Evolutionary conservation across 2,797 vertebrate species (phyloP), one percentile per base, ranked within the genome.

Genomic region (Aplochiton taeniatus): DNA sequence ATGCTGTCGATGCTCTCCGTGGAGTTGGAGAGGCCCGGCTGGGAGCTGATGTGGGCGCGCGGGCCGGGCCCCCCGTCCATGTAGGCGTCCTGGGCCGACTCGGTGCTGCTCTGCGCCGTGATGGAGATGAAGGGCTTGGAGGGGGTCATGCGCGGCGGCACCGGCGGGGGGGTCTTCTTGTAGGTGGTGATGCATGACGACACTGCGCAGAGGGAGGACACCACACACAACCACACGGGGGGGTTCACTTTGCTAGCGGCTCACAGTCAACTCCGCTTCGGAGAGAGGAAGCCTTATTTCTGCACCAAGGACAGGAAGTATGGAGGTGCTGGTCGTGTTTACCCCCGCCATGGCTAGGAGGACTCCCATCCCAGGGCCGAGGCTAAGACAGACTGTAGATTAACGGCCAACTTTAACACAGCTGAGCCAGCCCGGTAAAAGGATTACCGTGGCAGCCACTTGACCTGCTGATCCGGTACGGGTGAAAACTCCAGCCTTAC

Each of bases 131-230:
- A 98, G 0, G 97, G 97, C 85, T 99, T 99, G 88, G 96, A 96
- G 72, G 97, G 96, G 65, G 96, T 98, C 89, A 85, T 89, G 19
- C 98, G 94, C 5, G 98, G 98, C 51, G 98, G 98, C 74, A 99
- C 96, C 0, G 98, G 98, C 50, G 98, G 98, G 0, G 98, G 98
- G 4, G 95, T 99, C 92, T 99, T 99, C 93, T 99, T 99, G 90
- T 99, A 99, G 70, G 98, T 99, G 75, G 97, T 99, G 87, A 99
- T 99, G 90, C 97, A 99, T 90, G 97, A 99, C 74, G 97, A 99
- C 89, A 99, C 97, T 99, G 86, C 31, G 31, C 3, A 31, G 3
- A 31, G 31, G 6, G 55, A 44, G 53, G 6, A 48, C 43, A 47
- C 18, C 16, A 53, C 50, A 52, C 50, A 9, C 14, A 14, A 52